Evolutionary conservation across 1,140 invertebrate species (phyloP).

Genomic region (Trichonephila clavata): DNA sequence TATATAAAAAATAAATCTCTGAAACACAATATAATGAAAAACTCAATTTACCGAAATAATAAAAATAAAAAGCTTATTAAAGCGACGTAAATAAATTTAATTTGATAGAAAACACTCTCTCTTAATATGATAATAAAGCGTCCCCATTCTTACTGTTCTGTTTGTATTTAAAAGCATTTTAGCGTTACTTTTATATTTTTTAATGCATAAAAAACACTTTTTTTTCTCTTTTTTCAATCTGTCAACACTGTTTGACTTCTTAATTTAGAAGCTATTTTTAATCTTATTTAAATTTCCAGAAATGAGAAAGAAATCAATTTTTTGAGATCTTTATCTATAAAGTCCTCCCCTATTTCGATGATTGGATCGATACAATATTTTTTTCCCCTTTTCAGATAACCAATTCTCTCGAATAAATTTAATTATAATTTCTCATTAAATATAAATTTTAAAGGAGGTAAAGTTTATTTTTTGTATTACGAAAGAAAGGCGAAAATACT

Average conservation of each 20-base stretch:
- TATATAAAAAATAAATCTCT: too few relatives aligned
- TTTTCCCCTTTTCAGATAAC: neutral
- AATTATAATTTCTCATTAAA: slow-evolving; percentile 21
- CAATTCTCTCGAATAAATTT: neutral
- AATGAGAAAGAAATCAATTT: neutral
- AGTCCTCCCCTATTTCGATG: neutral
- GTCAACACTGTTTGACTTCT: slow-evolving; percentile 1
- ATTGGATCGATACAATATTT: neutral
- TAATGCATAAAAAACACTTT: neutral
- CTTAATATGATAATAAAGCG: neutral
- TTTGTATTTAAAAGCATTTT: neutral
- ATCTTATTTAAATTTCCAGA: neutral
- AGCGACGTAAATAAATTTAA: slow-evolving; percentile 1
- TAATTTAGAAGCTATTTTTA: slow-evolving; percentile 19
- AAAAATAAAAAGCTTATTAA: neutral
- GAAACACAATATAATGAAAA: too few relatives aligned
- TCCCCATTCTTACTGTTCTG: neutral
- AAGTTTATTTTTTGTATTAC: neutral
- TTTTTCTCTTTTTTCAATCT: neutral
- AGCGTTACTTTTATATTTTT: neutral
- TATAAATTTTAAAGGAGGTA: neutral
- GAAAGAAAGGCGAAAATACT: neutral
- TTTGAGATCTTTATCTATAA: neutral
- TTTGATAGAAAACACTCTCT: neutral
- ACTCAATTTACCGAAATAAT: too few relatives aligned